A percentile compares a stretch with the other conserved stretches of the same genome.
Conservation (phyloP, 1,140 invertebrate genomes). For the Brachionus plicatilis region DNA sequence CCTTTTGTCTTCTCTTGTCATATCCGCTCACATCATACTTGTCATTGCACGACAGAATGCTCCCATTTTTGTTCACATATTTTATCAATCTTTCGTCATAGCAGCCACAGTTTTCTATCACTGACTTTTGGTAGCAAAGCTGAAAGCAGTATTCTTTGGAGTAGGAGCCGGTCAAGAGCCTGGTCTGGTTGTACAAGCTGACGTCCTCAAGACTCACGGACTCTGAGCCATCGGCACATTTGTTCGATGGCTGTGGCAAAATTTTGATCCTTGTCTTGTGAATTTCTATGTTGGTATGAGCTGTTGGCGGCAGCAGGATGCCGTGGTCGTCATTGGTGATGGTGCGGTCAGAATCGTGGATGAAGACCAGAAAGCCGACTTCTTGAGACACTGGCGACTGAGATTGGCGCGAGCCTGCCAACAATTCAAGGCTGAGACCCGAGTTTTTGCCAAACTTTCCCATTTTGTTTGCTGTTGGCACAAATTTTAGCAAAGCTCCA, state of each 20-base stretch:
- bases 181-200: not conserved
- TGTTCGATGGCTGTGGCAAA: not conserved
- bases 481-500: not conserved
- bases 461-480: not conserved
- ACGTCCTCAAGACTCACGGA: not conserved
- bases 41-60: not conserved
- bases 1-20: not conserved
- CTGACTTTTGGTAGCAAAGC: not conserved
- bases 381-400: not conserved
- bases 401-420: not conserved
- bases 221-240: not conserved
- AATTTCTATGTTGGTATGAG: slow-evolving; percentile 10
- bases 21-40: slow-evolving; percentile 16
- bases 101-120: slow-evolving; percentile 5
- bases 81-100: slow-evolving; percentile 2
- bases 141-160: slow-evolving; percentile 11
- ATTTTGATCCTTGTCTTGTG: not conserved
- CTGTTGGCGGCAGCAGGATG: not conserved
- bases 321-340: slow-evolving; percentile 2
- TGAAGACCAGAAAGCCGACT: not conserved
- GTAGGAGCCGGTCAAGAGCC: not conserved
- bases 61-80: not conserved
- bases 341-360: not conserved
- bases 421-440: not conserved
- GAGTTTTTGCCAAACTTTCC: slow-evolving; percentile 32